Evolutionary conservation across 1,140 invertebrate species (phyloP).

Genomic region (Drosophila sp.): DNA sequence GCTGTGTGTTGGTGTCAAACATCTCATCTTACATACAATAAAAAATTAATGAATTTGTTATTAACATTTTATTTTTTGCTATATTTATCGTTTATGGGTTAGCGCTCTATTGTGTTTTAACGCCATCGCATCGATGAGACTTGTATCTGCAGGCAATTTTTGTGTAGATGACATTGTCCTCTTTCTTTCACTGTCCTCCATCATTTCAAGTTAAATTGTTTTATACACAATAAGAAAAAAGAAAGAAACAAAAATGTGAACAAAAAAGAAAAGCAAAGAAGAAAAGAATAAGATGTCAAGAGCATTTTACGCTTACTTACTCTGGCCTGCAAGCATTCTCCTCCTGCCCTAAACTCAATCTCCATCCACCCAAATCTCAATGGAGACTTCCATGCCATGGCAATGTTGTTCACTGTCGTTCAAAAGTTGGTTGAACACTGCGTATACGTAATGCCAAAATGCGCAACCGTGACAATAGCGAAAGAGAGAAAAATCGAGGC

Average conservation of each 20-base stretch:
- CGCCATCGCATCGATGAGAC: constrained; percentile 18
- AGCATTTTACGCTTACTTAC: constrained; percentile 52
- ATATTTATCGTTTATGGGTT: background rate
- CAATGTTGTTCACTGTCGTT: constrained; percentile 29
- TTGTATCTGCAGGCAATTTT: constrained; percentile 2
- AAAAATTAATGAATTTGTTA: constrained; percentile 5
- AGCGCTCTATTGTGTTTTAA: constrained; percentile 36
- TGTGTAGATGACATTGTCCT: constrained; percentile 20
- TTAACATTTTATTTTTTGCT: background rate
- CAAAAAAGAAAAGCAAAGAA: background rate
- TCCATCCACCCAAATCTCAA: background rate
- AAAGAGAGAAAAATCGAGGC: constrained; percentile 18
- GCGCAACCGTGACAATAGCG: constrained; percentile 40
- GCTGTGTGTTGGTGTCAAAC: background rate
- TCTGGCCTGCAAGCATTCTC: constrained; percentile 3
- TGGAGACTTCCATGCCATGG: constrained; percentile 11
- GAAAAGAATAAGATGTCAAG: constrained; percentile 25
- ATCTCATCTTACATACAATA: background rate
- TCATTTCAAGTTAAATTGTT: constrained; percentile 11
- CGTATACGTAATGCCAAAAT: constrained; percentile 64
- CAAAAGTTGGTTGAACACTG: constrained; percentile 36
- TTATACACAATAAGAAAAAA: constrained; percentile 1
- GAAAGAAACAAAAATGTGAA: background rate
- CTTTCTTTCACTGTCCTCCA: background rate
- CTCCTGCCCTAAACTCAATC: background rate